Percentiles rank a stretch among this genome's conserved stretches.
Evolutionary conservation across 2,888 invertebrate species (phyloP).

Genomic region (Drosophila recens): DNA sequence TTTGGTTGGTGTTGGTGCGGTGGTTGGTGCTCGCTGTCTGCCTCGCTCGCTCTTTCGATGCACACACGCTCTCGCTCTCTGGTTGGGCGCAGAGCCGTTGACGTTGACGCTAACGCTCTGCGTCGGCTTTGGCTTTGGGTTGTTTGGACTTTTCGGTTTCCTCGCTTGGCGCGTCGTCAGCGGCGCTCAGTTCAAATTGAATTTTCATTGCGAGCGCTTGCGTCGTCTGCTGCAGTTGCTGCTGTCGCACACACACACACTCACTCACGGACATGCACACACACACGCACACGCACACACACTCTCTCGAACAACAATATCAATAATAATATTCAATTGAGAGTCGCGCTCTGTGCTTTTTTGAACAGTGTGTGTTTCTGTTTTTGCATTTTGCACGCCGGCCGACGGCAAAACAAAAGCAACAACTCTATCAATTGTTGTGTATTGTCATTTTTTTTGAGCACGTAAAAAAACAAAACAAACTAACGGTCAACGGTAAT

Average conservation of each 20-base stretch:
- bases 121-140: slow-evolving; percentile 25
- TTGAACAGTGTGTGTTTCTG: slow-evolving; percentile 32
- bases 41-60: slow-evolving; percentile 18
- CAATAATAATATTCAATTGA: slow-evolving; percentile 2
- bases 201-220: slow-evolving; percentile 82
- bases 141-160: slow-evolving; percentile 72
- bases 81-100: slow-evolving; percentile 12
- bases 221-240: slow-evolving; percentile 74
- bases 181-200: slow-evolving; percentile 84
- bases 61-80: slow-evolving; percentile 11
- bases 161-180: slow-evolving; percentile 73
- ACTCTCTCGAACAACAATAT: not conserved
- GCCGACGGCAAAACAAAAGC: slow-evolving; percentile 59
- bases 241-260: slow-evolving; percentile 39
- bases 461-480: slow-evolving; percentile 43
- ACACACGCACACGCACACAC: slow-evolving; percentile 12
- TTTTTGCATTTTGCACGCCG: slow-evolving; percentile 46
- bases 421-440: slow-evolving; percentile 12
- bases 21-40: slow-evolving; percentile 31
- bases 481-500: slow-evolving; percentile 41
- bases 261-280: slow-evolving; percentile 28
- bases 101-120: slow-evolving; percentile 16
- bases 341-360: slow-evolving; percentile 39
- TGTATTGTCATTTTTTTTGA: slow-evolving; percentile 45
- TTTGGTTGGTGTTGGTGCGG: slow-evolving; percentile 50